Conservation (phyloP, 2,888 invertebrate species). For the Exephanes ischioxanthus region DNA sequence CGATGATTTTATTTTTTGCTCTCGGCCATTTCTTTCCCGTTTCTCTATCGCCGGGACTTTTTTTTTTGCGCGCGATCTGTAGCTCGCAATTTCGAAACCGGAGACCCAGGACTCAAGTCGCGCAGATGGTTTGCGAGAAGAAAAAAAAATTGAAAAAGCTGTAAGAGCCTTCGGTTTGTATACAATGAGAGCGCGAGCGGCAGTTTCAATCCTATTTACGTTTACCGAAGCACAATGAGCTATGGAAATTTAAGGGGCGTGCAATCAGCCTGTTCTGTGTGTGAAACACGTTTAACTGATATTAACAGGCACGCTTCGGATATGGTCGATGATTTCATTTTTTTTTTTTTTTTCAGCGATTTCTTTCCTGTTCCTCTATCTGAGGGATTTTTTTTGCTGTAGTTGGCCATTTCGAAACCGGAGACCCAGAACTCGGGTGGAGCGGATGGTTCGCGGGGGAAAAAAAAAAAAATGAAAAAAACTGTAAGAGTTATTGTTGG, state of each 20-base stretch:
- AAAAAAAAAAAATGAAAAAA: not conserved
- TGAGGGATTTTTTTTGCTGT: not conserved
- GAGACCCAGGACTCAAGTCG: slow-evolving; percentile 1
- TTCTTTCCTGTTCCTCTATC: not conserved
- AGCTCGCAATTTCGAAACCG: slow-evolving; percentile 31
- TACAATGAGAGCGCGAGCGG: not conserved
- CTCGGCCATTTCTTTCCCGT: not conserved
- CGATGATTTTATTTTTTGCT: not conserved
- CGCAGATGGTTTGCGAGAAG: not conserved
- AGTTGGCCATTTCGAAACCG: slow-evolving; percentile 35
- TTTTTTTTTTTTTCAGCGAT: not conserved
- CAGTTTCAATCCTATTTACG: not conserved
- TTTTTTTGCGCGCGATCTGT: not conserved
- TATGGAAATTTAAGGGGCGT: slow-evolving; percentile 52
- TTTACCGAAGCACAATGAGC: not conserved
- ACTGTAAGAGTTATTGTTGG: not conserved
- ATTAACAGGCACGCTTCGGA: slow-evolving; percentile 21
- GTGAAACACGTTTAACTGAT: slow-evolving; percentile 72
- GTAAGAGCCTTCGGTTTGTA: not conserved
- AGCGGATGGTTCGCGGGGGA: not conserved
- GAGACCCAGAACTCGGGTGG: slow-evolving; percentile 14
- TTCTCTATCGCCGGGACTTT: not conserved
- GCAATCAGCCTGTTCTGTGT: slow-evolving; percentile 65
- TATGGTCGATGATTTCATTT: slow-evolving; percentile 3
- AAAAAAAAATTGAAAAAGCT: not conserved